These are phyloP conservation scores for Octodonta nipae DNA, from an alignment of 2,888 invertebrate species.

Conservation along the genomic window DNA sequence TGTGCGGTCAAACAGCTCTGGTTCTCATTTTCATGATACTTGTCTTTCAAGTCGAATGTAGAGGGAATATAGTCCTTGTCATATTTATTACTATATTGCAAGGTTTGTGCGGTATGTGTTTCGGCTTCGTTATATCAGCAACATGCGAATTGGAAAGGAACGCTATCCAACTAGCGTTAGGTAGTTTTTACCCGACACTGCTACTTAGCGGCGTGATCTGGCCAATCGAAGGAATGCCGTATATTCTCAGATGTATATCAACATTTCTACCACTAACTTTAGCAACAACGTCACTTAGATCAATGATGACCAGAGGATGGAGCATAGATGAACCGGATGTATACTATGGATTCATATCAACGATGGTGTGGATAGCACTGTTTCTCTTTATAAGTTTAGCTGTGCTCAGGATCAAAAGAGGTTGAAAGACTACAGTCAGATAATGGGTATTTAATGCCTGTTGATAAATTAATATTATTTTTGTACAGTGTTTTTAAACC, in stretches of 20 bases:
- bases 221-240: slow-evolving; percentile 90
- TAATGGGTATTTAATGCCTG: slow-evolving; percentile 5
- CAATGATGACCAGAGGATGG: slow-evolving; percentile 82
- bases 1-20: slow-evolving; percentile 85
- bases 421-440: slow-evolving; percentile 15
- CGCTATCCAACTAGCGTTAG: slow-evolving; percentile 83
- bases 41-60: slow-evolving; percentile 79
- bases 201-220: slow-evolving; percentile 83
- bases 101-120: slow-evolving; percentile 91
- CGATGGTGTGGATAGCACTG: slow-evolving; percentile 70
- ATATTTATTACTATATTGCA: slow-evolving; percentile 76
- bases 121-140: slow-evolving; percentile 87
- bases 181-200: slow-evolving; percentile 88
- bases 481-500: not conserved
- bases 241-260: slow-evolving; percentile 62
- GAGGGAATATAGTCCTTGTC: slow-evolving; percentile 75
- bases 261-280: slow-evolving; percentile 74
- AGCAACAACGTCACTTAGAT: slow-evolving; percentile 81
- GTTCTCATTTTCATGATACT: slow-evolving; percentile 84
- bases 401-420: slow-evolving; percentile 62
- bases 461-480: not conserved
- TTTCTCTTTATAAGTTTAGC: slow-evolving; percentile 69
- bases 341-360: slow-evolving; percentile 76
- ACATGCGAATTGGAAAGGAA: slow-evolving; percentile 83
- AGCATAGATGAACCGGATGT: slow-evolving; percentile 65